These are phyloP conservation scores for Thereva unica DNA, from an alignment of 2,888 invertebrate species.

Conservation along the genomic window DNA sequence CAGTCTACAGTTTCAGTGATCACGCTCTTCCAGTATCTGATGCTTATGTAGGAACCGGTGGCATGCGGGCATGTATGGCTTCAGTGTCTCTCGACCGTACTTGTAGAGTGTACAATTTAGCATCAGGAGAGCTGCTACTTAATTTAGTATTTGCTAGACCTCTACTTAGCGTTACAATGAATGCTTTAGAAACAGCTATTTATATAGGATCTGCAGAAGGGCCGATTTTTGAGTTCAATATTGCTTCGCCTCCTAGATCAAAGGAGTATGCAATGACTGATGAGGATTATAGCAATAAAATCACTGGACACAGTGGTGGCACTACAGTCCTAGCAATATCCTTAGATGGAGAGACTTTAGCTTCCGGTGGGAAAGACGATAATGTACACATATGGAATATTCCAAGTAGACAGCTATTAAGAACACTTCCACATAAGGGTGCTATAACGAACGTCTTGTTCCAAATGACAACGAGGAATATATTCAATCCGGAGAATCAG, in stretches of 20 bases:
- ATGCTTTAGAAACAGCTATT: slow-evolving; percentile 70
- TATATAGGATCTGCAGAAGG: slow-evolving; percentile 78
- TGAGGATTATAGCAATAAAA: slow-evolving; percentile 61
- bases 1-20: slow-evolving; percentile 71
- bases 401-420: slow-evolving; percentile 72
- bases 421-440: slow-evolving; percentile 74
- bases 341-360: slow-evolving; percentile 69
- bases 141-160: slow-evolving; percentile 74
- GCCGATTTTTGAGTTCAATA: slow-evolving; percentile 68
- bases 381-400: slow-evolving; percentile 82
- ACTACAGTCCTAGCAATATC: slow-evolving; percentile 76
- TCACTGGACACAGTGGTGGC: slow-evolving; percentile 68
- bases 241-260: slow-evolving; percentile 70
- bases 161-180: slow-evolving; percentile 70
- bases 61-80: slow-evolving; percentile 70
- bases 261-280: slow-evolving; percentile 68
- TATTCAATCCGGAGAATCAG: slow-evolving; percentile 64
- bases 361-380: slow-evolving; percentile 78
- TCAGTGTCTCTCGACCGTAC: slow-evolving; percentile 83
- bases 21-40: slow-evolving; percentile 82
- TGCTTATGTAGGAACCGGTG: slow-evolving; percentile 73
- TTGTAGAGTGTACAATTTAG: slow-evolving; percentile 78
- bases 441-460: slow-evolving; percentile 73
- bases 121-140: slow-evolving; percentile 69
- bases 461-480: slow-evolving; percentile 64